These are phyloP conservation scores for Bufo gargarizans DNA, from an alignment of 2,113 vertebrate species.

Conservation along the genomic window DNA sequence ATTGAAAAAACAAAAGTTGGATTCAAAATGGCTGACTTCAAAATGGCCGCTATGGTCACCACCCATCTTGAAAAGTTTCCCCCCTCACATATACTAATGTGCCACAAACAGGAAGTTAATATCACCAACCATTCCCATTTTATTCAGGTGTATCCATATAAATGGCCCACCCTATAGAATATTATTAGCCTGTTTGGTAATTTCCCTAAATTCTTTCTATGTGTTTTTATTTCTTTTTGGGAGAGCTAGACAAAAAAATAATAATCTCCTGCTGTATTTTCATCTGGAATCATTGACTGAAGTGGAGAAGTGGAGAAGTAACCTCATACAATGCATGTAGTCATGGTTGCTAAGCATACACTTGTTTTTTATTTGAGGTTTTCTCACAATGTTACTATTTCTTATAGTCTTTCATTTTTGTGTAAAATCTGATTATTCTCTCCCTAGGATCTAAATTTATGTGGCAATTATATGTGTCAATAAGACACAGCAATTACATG, in stretches of 20 bases:
- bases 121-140: too few species aligned
- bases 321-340: slow-evolving; percentile 52
- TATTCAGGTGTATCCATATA: too few species aligned
- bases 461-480: slow-evolving; percentile 35
- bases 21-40: too few species aligned
- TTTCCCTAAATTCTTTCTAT: background rate
- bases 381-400: slow-evolving; percentile 57
- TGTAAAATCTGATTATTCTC: slow-evolving; percentile 17
- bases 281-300: slow-evolving; percentile 51
- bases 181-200: too few species aligned
- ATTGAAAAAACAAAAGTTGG: too few species aligned
- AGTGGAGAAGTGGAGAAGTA: slow-evolving; percentile 21
- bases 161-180: too few species aligned
- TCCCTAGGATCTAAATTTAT: slow-evolving; percentile 33
- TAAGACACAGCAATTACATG: slow-evolving; percentile 30
- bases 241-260: background rate
- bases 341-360: slow-evolving; percentile 57
- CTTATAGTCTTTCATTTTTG: slow-evolving; percentile 54
- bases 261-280: slow-evolving; percentile 49
- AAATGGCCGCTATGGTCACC: too few species aligned
- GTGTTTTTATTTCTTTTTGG: background rate
- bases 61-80: too few species aligned
- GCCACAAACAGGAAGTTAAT: too few species aligned
- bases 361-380: slow-evolving; percentile 56
- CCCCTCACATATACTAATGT: too few species aligned